These are phyloP conservation scores for Stenurella melanura DNA, from an alignment of 2,888 invertebrate species.

Conservation along the genomic window DNA sequence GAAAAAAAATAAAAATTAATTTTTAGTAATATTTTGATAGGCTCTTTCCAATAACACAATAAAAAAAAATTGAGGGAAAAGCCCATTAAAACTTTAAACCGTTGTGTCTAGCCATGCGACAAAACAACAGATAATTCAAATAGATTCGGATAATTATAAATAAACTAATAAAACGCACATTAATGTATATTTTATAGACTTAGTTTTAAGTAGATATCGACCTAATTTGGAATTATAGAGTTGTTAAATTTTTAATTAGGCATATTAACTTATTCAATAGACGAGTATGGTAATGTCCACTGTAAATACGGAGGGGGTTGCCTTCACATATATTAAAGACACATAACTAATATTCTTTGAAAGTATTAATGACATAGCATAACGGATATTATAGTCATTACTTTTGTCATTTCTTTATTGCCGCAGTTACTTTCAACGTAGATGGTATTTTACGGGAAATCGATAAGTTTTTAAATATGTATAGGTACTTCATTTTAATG, in stretches of 20 bases:
- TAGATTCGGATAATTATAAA: constrained; percentile 13
- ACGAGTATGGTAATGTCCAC: background rate
- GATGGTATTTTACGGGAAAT: background rate
- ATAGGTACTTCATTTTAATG: background rate
- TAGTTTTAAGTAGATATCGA: constrained; percentile 9
- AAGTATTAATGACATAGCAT: constrained; percentile 14
- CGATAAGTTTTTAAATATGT: constrained; percentile 11
- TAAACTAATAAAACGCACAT: constrained; percentile 21
- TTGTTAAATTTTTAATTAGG: constrained; percentile 23
- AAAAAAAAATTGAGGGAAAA: no score
- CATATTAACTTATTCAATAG: constrained; percentile 7
- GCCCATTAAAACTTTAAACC: constrained; percentile 10
- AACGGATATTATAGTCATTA: constrained; percentile 28
- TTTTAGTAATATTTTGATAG: no score
- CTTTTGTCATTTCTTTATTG: background rate
- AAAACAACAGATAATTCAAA: background rate
- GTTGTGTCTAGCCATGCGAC: background rate
- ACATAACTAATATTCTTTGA: constrained; percentile 17
- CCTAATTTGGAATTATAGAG: constrained; percentile 21
- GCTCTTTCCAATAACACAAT: no score
- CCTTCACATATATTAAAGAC: constrained; percentile 22
- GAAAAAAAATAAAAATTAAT: no score
- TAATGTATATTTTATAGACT: constrained; percentile 15
- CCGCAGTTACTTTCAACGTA: background rate
- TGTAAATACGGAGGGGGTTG: background rate